Percentiles rank a stretch among this genome's conserved stretches.
Conservation (phyloP, 1,140 invertebrate genomes). For the Drosophila varians region DNA sequence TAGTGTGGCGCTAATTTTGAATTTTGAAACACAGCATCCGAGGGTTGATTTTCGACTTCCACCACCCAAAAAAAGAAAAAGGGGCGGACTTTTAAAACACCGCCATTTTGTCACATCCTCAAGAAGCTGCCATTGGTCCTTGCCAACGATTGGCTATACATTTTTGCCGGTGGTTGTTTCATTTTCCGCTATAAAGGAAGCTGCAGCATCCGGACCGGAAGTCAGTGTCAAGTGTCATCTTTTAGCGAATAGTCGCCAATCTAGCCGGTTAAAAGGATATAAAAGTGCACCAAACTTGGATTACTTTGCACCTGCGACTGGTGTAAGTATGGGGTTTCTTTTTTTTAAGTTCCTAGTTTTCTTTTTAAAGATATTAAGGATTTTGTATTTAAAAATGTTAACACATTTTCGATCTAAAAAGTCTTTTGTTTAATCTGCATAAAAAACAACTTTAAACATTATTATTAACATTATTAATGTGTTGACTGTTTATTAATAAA, state of each 20-base stretch:
- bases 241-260: conserved; percentile 18
- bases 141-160: conserved; percentile 35
- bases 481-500: no score
- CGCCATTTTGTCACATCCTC: conserved; percentile 58
- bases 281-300: background rate
- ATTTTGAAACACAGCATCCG: no score
- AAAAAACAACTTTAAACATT: no score
- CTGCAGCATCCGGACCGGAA: conserved; percentile 39
- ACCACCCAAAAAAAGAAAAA: conserved; percentile 22
- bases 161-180: conserved; percentile 7
- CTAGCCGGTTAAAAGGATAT: background rate
- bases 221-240: conserved; percentile 51
- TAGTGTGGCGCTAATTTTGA: background rate
- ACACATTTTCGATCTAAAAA: no score
- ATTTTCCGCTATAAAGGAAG: conserved; percentile 58
- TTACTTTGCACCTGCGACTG: conserved; percentile 10
- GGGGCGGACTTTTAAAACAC: conserved; percentile 11
- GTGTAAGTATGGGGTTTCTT: conserved; percentile 15
- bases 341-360: background rate
- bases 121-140: conserved; percentile 30
- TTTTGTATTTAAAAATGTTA: no score
- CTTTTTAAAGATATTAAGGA: no score
- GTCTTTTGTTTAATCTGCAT: no score
- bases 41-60: background rate
- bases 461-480: no score